These are phyloP conservation scores for Ceratothoa steindachneri DNA, from an alignment of 2,888 invertebrate species.

Conservation along the genomic window DNA sequence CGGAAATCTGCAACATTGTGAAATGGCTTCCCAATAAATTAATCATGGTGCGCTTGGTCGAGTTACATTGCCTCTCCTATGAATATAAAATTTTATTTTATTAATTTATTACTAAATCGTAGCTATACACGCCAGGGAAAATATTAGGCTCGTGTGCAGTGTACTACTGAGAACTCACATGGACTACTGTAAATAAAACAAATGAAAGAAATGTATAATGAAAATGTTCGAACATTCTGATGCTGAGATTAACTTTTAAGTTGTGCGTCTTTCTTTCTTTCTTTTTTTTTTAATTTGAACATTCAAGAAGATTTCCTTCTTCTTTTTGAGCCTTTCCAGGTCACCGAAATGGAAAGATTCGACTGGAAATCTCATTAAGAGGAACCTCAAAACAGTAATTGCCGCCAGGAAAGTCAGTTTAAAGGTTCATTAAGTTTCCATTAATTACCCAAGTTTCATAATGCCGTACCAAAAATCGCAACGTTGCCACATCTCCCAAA, in stretches of 20 bases:
- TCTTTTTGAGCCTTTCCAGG: background rate
- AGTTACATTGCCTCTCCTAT: background rate
- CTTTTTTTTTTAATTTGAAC: background rate
- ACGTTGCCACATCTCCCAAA: background rate
- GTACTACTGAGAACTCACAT: background rate
- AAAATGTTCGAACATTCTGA: background rate
- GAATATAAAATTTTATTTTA: background rate
- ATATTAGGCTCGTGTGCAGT: too few relatives aligned
- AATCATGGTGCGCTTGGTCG: background rate
- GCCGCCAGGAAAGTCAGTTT: background rate
- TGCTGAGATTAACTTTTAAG: background rate
- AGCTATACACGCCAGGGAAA: too few relatives aligned
- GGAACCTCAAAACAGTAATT: background rate
- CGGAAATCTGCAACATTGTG: background rate
- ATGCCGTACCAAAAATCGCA: background rate
- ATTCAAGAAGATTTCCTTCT: background rate
- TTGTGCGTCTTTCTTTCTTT: too few relatives aligned
- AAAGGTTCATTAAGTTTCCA: background rate
- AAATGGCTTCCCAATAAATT: background rate
- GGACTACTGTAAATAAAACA: background rate
- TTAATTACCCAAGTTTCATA: constrained; percentile 6
- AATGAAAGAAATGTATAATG: background rate
- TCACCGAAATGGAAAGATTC: background rate
- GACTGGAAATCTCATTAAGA: background rate
- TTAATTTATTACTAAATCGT: background rate